phyloP scores from a whole-genome alignment of 2,113 vertebrate species.

The Ancistrus triradiatus region DNA sequence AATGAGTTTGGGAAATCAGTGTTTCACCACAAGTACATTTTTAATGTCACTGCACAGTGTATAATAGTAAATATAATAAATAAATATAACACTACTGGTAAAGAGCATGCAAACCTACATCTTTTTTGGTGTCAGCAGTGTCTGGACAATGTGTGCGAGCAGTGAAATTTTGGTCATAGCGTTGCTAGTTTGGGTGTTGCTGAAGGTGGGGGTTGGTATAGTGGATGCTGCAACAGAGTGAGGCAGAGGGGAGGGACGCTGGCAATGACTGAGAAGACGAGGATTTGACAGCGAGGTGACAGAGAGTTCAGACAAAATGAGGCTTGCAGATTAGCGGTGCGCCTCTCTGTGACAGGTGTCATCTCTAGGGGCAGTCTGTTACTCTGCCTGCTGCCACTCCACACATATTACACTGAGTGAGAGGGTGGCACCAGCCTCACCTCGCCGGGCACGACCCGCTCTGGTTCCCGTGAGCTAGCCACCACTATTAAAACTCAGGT shows the following conservation, averaged over 20 bases:
- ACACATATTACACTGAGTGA: conserved; percentile 79
- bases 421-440: conserved; percentile 58
- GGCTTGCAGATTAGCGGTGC: conserved; percentile 91
- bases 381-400: conserved; percentile 95
- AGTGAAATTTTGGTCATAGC: conserved; percentile 26
- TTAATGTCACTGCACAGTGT: no score
- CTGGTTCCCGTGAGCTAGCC: conserved; percentile 59
- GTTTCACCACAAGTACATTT: no score
- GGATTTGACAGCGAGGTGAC: conserved; percentile 92
- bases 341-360: conserved; percentile 96
- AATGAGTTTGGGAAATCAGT: no score
- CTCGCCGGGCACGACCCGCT: conserved; percentile 56
- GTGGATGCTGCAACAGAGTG: conserved; percentile 37
- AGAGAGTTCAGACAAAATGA: conserved; percentile 97
- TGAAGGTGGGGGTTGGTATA: conserved; percentile 41
- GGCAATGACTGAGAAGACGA: conserved; percentile 89
- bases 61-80: no score
- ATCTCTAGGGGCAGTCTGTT: conserved; percentile 98
- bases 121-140: no score
- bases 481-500: conserved; percentile 63
- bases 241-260: conserved; percentile 68
- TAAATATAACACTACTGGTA: no score
- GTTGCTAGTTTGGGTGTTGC: conserved; percentile 39
- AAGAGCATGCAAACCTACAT: no score
- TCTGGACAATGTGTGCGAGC: neutral